Evolutionary conservation across 2,797 vertebrate genomes (phyloP).

Genomic region (Falco naumanni): DNA sequence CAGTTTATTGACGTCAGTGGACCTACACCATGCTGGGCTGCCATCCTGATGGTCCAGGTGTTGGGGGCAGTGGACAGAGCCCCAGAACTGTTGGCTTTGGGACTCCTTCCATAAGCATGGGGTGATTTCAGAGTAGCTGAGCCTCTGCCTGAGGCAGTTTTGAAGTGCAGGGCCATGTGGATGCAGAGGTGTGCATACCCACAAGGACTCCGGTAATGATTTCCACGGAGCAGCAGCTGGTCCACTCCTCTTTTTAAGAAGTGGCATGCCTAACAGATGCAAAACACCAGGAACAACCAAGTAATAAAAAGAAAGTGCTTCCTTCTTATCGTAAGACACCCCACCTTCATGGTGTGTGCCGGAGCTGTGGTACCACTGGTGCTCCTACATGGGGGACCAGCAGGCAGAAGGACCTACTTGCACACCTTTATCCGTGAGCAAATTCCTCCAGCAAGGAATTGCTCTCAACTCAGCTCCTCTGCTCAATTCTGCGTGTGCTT

Average conservation of each 20-base stretch:
- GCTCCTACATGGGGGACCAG: rapidly evolving
- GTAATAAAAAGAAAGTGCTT: background rate
- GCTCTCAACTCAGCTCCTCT: background rate
- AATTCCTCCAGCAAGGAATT: background rate
- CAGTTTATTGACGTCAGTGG: background rate
- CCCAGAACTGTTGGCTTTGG: background rate
- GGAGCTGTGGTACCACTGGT: background rate
- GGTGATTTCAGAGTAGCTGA: background rate
- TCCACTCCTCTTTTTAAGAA: background rate
- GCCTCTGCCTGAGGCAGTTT: background rate
- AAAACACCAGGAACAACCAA: background rate
- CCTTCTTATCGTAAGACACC: background rate
- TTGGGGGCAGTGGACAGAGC: background rate
- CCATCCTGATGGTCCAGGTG: background rate
- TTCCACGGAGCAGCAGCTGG: background rate
- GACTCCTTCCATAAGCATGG: background rate
- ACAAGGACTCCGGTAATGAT: background rate
- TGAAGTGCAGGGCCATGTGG: background rate
- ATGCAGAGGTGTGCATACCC: background rate
- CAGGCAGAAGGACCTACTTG: background rate
- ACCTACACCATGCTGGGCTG: background rate
- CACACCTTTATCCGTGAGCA: background rate
- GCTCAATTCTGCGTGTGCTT: background rate
- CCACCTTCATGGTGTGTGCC: rapidly evolving
- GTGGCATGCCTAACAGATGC: background rate